Evolutionary conservation across 2,888 invertebrate genomes (phyloP).

Genomic region (Chloromyia formosa): DNA sequence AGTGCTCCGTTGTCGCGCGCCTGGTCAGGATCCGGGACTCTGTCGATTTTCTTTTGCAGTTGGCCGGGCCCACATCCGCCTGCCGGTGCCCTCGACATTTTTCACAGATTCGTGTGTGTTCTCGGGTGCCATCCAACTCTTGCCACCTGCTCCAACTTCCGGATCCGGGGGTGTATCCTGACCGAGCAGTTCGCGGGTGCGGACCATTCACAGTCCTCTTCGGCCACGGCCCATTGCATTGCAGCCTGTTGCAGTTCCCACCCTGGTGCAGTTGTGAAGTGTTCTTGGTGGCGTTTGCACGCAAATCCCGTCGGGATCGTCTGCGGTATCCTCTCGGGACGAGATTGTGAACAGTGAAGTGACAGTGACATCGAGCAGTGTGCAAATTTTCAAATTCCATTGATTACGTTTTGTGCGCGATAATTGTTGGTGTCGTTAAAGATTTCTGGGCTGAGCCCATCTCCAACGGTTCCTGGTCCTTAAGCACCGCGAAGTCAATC

Average conservation of each 20-base stretch:
- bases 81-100: background rate
- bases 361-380: background rate
- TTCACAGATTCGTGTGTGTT: background rate
- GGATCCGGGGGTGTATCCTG: background rate
- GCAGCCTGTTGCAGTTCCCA: conserved; percentile 35
- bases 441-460: background rate
- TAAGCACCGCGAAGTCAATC: background rate
- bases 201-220: background rate
- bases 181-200: background rate
- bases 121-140: background rate
- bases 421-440: background rate
- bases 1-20: too few relatives aligned
- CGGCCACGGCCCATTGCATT: conserved; percentile 6
- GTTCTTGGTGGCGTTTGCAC: background rate
- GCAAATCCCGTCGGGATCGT: conserved; percentile 5
- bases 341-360: too few relatives aligned
- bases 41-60: background rate
- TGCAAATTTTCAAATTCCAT: background rate
- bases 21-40: background rate
- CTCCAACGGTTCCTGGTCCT: background rate
- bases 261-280: conserved; percentile 14
- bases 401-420: conserved; percentile 3
- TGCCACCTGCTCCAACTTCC: background rate
- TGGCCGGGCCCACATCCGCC: background rate
- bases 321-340: background rate